Evolutionary conservation across 2,888 invertebrate genomes (phyloP).

Genomic region (Drosophila conformis): DNA sequence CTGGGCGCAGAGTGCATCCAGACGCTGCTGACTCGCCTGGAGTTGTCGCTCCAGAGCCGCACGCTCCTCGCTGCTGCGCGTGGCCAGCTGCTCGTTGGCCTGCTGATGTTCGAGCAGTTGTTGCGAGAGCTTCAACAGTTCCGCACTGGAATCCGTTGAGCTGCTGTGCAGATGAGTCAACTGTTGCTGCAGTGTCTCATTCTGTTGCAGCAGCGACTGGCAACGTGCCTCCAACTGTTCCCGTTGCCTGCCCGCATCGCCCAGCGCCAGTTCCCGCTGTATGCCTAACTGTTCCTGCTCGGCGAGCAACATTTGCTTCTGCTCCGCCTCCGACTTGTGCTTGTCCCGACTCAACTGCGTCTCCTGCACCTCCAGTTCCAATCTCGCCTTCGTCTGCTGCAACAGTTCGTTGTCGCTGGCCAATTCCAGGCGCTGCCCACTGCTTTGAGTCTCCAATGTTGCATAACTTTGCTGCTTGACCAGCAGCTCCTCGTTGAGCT

Average conservation of each 20-base stretch:
- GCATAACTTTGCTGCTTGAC: conserved; percentile 64
- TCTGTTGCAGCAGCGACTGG: conserved; percentile 86
- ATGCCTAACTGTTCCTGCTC: conserved; percentile 83
- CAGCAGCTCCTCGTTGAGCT: conserved; percentile 80
- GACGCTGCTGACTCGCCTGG: conserved; percentile 70
- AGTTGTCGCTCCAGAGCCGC: conserved; percentile 66
- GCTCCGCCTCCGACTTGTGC: conserved; percentile 84
- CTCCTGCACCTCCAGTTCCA: conserved; percentile 80
- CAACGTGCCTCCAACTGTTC: conserved; percentile 87
- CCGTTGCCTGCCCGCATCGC: conserved; percentile 87
- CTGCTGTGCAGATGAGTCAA: conserved; percentile 87
- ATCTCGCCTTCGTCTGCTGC: conserved; percentile 58
- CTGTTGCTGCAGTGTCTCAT: conserved; percentile 87
- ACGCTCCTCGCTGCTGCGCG: conserved; percentile 84
- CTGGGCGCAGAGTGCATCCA: conserved; percentile 68
- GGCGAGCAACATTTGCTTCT: conserved; percentile 61
- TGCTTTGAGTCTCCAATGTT: conserved; percentile 47
- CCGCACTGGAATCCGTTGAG: conserved; percentile 87
- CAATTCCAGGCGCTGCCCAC: conserved; percentile 59
- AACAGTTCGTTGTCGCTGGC: conserved; percentile 72
- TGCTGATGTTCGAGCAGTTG: conserved; percentile 87
- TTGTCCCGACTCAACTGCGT: conserved; percentile 73
- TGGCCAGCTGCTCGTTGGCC: conserved; percentile 86
- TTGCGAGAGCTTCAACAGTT: conserved; percentile 86
- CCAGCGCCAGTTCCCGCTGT: conserved; percentile 86